Evolutionary conservation across 2,888 invertebrate species (phyloP).

Genomic region (Caenorhabditis sinica): DNA sequence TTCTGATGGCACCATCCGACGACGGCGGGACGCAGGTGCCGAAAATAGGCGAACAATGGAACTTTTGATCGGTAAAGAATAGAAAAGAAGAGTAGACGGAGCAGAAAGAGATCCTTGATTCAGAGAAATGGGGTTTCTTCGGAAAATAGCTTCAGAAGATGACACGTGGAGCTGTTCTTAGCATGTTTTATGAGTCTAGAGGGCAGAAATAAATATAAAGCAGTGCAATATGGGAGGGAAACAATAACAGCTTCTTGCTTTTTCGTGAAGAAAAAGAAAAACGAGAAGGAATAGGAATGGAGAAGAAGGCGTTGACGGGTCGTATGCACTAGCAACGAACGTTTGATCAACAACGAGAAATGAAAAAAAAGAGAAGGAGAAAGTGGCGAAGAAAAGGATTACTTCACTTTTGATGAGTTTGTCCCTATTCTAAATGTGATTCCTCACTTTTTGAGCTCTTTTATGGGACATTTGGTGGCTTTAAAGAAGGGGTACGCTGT

Average conservation of each 20-base stretch:
- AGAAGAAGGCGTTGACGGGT: slow-evolving; percentile 28
- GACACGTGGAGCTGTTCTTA: slow-evolving; percentile 51
- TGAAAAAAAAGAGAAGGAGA: neutral
- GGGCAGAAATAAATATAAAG: neutral
- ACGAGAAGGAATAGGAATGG: neutral
- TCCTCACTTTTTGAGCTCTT: neutral
- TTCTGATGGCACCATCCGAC: slow-evolving; percentile 18
- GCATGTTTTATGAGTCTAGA: slow-evolving; percentile 44
- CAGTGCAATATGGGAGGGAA: slow-evolving; percentile 16
- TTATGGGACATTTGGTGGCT: neutral
- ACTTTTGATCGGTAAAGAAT: slow-evolving; percentile 13
- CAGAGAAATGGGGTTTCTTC: neutral
- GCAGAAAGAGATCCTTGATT: neutral
- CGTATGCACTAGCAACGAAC: slow-evolving; percentile 35
- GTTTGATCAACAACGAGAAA: slow-evolving; percentile 34
- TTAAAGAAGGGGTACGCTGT: neutral
- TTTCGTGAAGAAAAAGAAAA: slow-evolving; percentile 3
- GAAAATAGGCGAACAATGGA: slow-evolving; percentile 57
- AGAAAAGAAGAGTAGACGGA: neutral
- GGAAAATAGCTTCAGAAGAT: slow-evolving; percentile 18
- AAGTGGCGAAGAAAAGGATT: slow-evolving; percentile 16
- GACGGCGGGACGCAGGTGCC: slow-evolving; percentile 13
- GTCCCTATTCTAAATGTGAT: slow-evolving; percentile 10
- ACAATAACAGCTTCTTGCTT: slow-evolving; percentile 42
- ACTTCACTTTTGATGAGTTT: slow-evolving; percentile 26